phyloP scores from a whole-genome alignment of 2,797 vertebrate species.

The Neopelma chrysocephalum region DNA sequence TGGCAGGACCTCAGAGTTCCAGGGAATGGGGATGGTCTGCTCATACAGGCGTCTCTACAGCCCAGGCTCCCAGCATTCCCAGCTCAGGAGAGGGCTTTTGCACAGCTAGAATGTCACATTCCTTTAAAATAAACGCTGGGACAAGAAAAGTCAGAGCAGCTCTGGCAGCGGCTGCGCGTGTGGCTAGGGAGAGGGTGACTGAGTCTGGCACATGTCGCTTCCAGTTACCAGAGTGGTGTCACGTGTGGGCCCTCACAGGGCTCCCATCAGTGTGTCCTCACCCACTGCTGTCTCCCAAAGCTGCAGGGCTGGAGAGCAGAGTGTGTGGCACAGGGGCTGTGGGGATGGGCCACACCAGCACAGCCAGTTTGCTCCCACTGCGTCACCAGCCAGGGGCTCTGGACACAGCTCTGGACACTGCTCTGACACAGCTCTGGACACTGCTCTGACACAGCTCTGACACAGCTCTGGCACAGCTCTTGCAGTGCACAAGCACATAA shows the following conservation, averaged over 20 bases:
- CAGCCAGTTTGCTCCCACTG: background rate
- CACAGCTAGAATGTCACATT: background rate
- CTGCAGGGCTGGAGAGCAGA: background rate
- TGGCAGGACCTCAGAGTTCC: background rate
- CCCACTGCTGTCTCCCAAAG: background rate
- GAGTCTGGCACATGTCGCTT: background rate
- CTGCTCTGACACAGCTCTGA: background rate
- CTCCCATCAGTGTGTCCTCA: background rate
- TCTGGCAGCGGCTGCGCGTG: background rate
- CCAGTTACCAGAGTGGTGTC: rapidly evolving
- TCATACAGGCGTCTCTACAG: background rate
- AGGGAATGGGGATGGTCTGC: background rate
- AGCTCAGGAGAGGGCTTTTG: background rate
- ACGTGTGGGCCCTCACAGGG: background rate
- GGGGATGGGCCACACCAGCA: background rate
- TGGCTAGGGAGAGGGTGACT: background rate
- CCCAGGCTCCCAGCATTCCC: background rate
- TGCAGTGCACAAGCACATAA: rapidly evolving
- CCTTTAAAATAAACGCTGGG: background rate
- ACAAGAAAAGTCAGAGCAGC: background rate
- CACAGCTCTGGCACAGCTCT: background rate
- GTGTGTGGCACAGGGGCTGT: background rate
- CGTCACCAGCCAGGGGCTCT: background rate
- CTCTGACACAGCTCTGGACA: background rate
- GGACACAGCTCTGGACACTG: background rate